Conservation (phyloP, 2,113 vertebrate species). For the Ophiodon elongatus region DNA sequence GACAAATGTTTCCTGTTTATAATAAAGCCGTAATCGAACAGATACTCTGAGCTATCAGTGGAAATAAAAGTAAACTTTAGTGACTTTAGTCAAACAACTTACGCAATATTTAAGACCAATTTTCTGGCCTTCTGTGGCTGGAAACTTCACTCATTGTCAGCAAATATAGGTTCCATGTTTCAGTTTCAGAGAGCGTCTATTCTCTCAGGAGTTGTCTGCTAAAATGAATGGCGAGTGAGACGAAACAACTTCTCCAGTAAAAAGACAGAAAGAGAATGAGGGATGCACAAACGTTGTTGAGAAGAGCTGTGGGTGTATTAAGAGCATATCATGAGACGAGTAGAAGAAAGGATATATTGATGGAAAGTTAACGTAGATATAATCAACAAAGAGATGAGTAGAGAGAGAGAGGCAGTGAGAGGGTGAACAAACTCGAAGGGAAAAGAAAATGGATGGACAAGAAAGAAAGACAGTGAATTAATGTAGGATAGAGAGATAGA, state of each 20-base stretch:
- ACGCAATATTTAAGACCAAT: background rate
- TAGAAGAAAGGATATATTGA: background rate
- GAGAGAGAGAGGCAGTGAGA: background rate
- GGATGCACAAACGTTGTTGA: constrained; percentile 7
- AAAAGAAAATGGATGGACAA: constrained; percentile 10
- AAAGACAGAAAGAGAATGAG: constrained; percentile 6
- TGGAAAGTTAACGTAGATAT: constrained; percentile 19
- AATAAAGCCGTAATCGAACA: constrained; percentile 7
- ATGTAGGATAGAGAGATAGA: constrained; percentile 17
- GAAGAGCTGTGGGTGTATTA: constrained; percentile 16
- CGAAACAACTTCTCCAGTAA: background rate
- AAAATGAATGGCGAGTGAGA: background rate
- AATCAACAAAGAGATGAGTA: constrained; percentile 11
- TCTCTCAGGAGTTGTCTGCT: background rate
- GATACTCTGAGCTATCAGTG: background rate
- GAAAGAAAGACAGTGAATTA: constrained; percentile 20
- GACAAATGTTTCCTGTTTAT: constrained; percentile 5
- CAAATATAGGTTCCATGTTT: constrained; percentile 40
- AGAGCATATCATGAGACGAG: background rate
- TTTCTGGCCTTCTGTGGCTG: background rate
- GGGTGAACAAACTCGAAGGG: constrained; percentile 2
- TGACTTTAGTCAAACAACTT: background rate
- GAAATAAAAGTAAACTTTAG: constrained; percentile 23
- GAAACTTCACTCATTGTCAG: constrained; percentile 9
- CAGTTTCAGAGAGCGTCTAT: background rate